phyloP scores from a whole-genome alignment of 1,140 invertebrate genomes.

The Temnothorax curvispinosus region DNA sequence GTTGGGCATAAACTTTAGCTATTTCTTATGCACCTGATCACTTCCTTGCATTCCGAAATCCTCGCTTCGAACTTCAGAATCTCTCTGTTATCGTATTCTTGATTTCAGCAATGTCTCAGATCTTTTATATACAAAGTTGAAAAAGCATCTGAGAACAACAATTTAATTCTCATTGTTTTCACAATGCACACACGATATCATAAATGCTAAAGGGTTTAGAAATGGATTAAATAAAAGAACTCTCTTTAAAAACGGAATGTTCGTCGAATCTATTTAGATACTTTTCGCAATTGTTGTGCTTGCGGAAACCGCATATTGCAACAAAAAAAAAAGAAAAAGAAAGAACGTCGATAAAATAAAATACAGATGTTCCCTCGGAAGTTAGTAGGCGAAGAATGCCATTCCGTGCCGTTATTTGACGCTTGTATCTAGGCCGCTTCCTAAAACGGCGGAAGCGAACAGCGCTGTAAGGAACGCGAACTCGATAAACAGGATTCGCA shows the following conservation, averaged over 20 bases:
- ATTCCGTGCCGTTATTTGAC: conserved; percentile 29
- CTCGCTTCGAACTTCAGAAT: neutral
- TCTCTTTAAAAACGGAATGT: neutral
- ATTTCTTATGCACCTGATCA: neutral
- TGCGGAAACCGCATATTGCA: neutral
- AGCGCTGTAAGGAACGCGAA: conserved; percentile 12
- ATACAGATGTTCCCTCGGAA: conserved; percentile 36
- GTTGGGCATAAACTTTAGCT: neutral
- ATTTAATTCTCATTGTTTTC: neutral
- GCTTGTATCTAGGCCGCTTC: neutral
- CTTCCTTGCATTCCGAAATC: neutral
- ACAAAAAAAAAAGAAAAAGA: neutral
- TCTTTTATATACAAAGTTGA: neutral
- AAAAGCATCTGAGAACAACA: neutral
- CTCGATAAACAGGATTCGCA: conserved; percentile 66
- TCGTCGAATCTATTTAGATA: conserved; percentile 18
- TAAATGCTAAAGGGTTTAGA: neutral
- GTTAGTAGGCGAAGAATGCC: conserved; percentile 18
- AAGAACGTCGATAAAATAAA: neutral
- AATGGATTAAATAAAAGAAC: neutral
- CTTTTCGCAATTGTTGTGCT: neutral
- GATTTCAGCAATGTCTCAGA: neutral
- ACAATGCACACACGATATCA: neutral
- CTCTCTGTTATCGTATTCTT: neutral
- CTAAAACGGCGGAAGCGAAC: conserved; percentile 32